Percentiles rank a stretch among this genome's conserved stretches.
These are phyloP conservation scores for Dreissena polymorpha DNA, from an alignment of 1,140 invertebrate genomes.

Conservation along the genomic window DNA sequence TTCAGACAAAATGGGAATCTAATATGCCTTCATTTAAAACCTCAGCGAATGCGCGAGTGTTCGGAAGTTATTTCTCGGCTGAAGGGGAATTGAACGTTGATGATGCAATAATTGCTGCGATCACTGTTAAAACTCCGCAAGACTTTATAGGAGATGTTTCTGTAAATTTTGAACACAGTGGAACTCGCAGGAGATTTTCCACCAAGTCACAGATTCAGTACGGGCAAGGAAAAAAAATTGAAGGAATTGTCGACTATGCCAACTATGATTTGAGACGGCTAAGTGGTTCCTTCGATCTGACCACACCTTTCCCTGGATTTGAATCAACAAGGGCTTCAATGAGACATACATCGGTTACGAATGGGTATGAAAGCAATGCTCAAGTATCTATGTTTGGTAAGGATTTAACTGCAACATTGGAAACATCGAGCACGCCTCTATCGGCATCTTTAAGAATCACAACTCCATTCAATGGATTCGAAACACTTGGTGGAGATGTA, in stretches of 20 bases:
- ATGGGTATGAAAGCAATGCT: constrained; percentile 32
- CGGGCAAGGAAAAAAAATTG: constrained; percentile 18
- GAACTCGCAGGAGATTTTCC: constrained; percentile 8
- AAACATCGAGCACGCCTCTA: neutral
- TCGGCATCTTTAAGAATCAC: neutral
- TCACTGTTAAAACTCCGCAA: constrained; percentile 16
- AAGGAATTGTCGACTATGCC: neutral
- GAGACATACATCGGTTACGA: constrained; percentile 18
- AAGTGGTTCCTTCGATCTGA: constrained; percentile 16
- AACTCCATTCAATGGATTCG: constrained; percentile 28
- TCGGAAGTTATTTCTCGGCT: constrained; percentile 17
- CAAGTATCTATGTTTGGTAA: constrained; percentile 33
- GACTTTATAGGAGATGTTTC: constrained; percentile 7
- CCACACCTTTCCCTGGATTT: constrained; percentile 43
- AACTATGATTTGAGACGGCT: constrained; percentile 26
- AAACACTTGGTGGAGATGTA: constrained; percentile 11
- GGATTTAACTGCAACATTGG: constrained; percentile 10
- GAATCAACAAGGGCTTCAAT: constrained; percentile 25
- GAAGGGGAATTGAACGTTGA: constrained; percentile 22
- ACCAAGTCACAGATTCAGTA: constrained; percentile 27
- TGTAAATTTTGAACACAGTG: constrained; percentile 19
- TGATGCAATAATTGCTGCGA: neutral
- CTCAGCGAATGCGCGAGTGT: constrained; percentile 21
- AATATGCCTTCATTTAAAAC: constrained; percentile 21
- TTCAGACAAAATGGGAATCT: constrained; percentile 13